phyloP scores from a whole-genome alignment of 2,113 vertebrate genomes.

The Saimiri boliviensis region DNA sequence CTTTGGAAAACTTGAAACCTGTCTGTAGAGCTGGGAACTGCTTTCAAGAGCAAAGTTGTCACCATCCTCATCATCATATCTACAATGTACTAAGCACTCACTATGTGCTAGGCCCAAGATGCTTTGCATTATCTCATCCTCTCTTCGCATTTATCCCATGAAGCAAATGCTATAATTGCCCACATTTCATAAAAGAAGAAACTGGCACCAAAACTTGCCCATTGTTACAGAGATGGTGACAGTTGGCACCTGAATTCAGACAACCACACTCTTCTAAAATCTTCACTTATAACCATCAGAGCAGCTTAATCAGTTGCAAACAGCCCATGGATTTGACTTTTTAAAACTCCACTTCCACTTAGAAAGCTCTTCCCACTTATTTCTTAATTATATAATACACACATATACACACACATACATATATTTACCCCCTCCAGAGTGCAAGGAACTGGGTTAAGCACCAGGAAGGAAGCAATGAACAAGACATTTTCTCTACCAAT shows the following conservation, averaged over 20 bases:
- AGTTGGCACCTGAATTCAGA: not conserved
- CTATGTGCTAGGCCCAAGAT: not conserved
- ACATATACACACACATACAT: not conserved
- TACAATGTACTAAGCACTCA: not conserved
- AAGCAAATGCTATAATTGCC: not conserved
- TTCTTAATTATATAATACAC: not conserved
- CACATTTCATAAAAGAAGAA: constrained; percentile 1
- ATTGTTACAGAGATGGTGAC: not conserved
- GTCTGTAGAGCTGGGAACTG: not conserved
- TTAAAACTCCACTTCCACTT: not conserved
- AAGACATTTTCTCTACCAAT: not conserved
- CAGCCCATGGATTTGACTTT: not conserved
- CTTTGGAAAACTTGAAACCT: not conserved
- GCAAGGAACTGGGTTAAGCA: not conserved
- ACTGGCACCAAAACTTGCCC: not conserved
- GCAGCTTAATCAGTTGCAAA: not conserved
- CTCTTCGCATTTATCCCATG: not conserved
- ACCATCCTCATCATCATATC: not conserved
- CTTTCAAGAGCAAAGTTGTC: not conserved
- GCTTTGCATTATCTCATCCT: not conserved
- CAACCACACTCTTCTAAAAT: not conserved
- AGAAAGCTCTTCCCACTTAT: not conserved
- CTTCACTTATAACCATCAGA: not conserved
- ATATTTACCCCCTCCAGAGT: not conserved
- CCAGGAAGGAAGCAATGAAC: not conserved